These are phyloP conservation scores for Rugalucina vietnamica DNA, from an alignment of 2,888 invertebrate species.

Conservation along the genomic window DNA sequence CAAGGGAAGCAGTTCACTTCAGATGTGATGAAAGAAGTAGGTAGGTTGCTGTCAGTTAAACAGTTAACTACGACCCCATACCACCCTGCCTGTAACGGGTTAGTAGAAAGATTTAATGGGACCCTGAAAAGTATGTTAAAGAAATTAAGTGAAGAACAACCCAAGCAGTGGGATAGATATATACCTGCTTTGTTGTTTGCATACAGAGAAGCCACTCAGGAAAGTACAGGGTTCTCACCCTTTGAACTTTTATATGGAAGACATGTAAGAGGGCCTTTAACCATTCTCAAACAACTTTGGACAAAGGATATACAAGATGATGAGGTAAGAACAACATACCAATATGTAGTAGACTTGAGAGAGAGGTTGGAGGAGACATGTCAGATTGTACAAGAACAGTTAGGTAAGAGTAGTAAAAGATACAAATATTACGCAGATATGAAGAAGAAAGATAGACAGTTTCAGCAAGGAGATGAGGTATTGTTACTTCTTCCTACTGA, in stretches of 20 bases:
- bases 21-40: conserved; percentile 51
- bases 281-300: conserved; percentile 53
- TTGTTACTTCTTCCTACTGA: neutral
- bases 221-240: conserved; percentile 44
- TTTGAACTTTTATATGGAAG: conserved; percentile 63
- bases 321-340: conserved; percentile 48
- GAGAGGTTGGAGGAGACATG: conserved; percentile 48
- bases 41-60: conserved; percentile 40
- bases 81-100: conserved; percentile 56
- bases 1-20: conserved; percentile 60
- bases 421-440: conserved; percentile 4
- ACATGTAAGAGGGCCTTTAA: conserved; percentile 45
- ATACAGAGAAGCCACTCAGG: conserved; percentile 55
- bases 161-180: conserved; percentile 62
- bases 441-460: neutral
- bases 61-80: conserved; percentile 54
- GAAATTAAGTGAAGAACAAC: conserved; percentile 41
- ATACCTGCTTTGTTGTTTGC: conserved; percentile 55
- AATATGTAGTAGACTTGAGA: conserved; percentile 56
- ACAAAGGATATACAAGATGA: conserved; percentile 14
- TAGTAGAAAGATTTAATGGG: conserved; percentile 63
- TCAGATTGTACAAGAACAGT: conserved; percentile 38
- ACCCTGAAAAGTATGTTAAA: conserved; percentile 61
- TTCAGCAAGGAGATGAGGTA: neutral
- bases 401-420: neutral